phyloP scores from a whole-genome alignment of 2,113 vertebrate genomes.

The Dunckerocampus dactyliophorus region DNA sequence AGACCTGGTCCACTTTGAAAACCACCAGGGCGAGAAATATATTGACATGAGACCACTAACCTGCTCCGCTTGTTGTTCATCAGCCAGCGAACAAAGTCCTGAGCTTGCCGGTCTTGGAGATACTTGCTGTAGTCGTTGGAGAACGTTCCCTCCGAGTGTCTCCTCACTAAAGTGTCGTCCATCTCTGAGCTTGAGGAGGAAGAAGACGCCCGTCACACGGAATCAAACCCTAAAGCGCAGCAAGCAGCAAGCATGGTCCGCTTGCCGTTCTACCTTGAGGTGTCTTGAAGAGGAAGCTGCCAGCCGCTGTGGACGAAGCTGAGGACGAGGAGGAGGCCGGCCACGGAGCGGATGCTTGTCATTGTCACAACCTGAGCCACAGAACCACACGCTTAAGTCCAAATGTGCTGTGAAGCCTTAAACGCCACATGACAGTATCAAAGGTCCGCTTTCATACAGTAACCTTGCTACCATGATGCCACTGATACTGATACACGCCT shows the following conservation, averaged over 20 bases:
- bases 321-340: slow-evolving; percentile 77
- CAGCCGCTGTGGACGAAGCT: slow-evolving; percentile 82
- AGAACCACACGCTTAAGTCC: slow-evolving; percentile 3
- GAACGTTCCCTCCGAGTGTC: slow-evolving; percentile 96
- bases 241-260: too few species aligned
- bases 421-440: too few species aligned
- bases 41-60: slow-evolving; percentile 60
- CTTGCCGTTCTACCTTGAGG: slow-evolving; percentile 74
- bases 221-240: background rate
- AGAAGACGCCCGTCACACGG: background rate
- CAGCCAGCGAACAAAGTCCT: slow-evolving; percentile 94
- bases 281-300: slow-evolving; percentile 81
- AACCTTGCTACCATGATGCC: too few species aligned
- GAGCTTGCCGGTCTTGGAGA: slow-evolving; percentile 86
- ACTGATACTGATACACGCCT: too few species aligned
- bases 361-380: slow-evolving; percentile 63
- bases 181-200: slow-evolving; percentile 66
- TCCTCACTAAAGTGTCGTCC: slow-evolving; percentile 77
- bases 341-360: slow-evolving; percentile 80
- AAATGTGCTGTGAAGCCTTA: too few species aligned
- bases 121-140: slow-evolving; percentile 98
- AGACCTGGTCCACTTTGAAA: too few species aligned
- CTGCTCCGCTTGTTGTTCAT: slow-evolving; percentile 92
- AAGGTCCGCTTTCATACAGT: too few species aligned
- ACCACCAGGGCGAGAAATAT: too few species aligned